phyloP scores from a whole-genome alignment of 1,140 invertebrate species.

The Harpegnathos saltator region DNA sequence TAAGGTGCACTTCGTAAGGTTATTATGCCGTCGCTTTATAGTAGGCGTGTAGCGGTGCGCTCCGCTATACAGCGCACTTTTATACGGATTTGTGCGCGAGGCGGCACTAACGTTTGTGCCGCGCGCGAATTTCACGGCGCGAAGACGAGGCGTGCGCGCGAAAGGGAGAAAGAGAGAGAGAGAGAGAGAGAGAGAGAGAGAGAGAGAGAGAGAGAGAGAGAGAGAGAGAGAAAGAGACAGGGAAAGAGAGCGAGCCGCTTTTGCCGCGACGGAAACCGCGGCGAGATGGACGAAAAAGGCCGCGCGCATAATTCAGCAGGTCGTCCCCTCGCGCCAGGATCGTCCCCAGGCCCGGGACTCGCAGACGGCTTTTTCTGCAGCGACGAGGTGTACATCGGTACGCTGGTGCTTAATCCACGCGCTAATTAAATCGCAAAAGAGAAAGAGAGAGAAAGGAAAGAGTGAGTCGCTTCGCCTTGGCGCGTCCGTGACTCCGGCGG shows the following conservation, averaged over 20 bases:
- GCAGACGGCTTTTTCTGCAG: conserved; percentile 57
- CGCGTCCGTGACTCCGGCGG: conserved; percentile 67
- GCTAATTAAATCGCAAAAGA: conserved; percentile 76
- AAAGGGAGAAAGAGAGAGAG: too few relatives aligned
- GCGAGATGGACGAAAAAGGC: conserved; percentile 68
- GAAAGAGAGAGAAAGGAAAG: conserved; percentile 62
- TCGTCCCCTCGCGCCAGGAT: conserved; percentile 54
- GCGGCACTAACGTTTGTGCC: background rate
- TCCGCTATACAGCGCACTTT: background rate
- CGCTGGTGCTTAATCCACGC: conserved; percentile 72
- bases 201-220: background rate
- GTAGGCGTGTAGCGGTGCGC: background rate
- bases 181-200: background rate
- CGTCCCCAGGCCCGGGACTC: conserved; percentile 50
- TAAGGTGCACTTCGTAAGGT: background rate
- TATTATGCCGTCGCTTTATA: background rate
- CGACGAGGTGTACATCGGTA: conserved; percentile 64
- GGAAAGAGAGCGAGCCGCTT: conserved; percentile 13
- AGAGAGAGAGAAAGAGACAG: background rate
- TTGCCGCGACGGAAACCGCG: conserved; percentile 44
- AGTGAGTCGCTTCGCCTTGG: conserved; percentile 68
- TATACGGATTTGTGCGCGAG: conserved; percentile 36
- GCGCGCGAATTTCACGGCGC: conserved; percentile 28
- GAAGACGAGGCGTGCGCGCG: conserved; percentile 14
- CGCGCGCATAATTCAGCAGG: conserved; percentile 68